phyloP scores from a whole-genome alignment of 2,113 vertebrate species.

The Chlamydotis undulata region DNA sequence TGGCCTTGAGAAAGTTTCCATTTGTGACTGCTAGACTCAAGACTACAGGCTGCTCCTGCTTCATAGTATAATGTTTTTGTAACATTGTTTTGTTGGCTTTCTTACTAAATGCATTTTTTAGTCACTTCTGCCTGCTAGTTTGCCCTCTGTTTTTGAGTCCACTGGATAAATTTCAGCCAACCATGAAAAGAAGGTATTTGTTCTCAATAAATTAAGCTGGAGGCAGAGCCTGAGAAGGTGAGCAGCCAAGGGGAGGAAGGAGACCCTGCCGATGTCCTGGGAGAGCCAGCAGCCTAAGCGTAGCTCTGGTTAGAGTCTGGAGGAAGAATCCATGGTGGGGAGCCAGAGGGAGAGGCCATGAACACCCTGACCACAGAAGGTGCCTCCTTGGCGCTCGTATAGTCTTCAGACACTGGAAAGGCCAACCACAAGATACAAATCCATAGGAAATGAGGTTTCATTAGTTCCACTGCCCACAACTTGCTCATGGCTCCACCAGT shows the following conservation, averaged over 20 bases:
- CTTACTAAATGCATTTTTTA: neutral
- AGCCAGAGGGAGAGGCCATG: neutral
- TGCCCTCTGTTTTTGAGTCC: neutral
- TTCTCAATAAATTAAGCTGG: neutral
- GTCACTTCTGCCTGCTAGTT: neutral
- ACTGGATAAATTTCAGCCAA: neutral
- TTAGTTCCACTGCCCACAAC: slow-evolving; percentile 25
- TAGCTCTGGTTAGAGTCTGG: neutral
- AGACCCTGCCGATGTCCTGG: neutral
- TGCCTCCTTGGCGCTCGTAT: neutral
- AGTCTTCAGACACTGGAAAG: neutral
- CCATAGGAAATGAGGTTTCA: slow-evolving; percentile 35
- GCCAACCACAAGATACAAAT: neutral
- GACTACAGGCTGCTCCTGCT: neutral
- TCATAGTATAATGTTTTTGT: neutral
- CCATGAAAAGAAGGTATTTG: neutral
- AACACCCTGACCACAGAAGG: neutral
- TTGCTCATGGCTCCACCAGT: slow-evolving; percentile 2
- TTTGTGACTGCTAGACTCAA: neutral
- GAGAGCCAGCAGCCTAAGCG: neutral
- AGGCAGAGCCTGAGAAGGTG: neutral
- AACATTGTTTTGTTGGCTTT: neutral
- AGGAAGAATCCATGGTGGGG: neutral
- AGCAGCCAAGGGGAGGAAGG: neutral
- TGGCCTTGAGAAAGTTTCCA: neutral